Conservation (phyloP, 30 jellyfish, hydroid and myxozoan genomes). For the Pelagia noctiluca region DNA sequence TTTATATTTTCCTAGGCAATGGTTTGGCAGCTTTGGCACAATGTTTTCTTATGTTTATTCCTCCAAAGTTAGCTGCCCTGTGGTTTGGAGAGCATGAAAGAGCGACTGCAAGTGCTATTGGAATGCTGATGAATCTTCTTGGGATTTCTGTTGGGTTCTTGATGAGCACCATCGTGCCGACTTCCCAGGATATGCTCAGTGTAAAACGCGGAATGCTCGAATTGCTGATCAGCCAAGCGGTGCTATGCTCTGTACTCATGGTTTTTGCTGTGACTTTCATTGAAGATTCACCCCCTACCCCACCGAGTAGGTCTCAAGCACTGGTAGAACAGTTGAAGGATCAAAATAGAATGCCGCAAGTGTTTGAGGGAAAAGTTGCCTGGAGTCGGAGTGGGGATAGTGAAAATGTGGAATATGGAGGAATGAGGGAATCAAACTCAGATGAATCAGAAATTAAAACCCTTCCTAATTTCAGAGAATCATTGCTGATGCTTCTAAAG, state of each 20-base stretch:
- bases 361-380: not conserved
- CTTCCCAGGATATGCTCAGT: slow-evolving; percentile 60
- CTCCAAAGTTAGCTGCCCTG: slow-evolving; percentile 92
- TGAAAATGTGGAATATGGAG: not conserved
- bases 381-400: not conserved
- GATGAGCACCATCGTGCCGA: slow-evolving; percentile 94
- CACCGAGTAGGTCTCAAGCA: slow-evolving; percentile 92
- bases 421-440: not conserved
- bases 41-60: slow-evolving; percentile 83
- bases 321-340: slow-evolving; percentile 26
- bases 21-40: slow-evolving; percentile 92
- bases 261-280: slow-evolving; percentile 58
- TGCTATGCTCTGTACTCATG: slow-evolving; percentile 71
- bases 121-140: slow-evolving; percentile 89
- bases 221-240: slow-evolving; percentile 76
- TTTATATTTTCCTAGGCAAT: slow-evolving; percentile 80
- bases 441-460: not conserved
- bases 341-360: not conserved
- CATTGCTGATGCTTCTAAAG: slow-evolving; percentile 60
- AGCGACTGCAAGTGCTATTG: slow-evolving; percentile 94
- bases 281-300: slow-evolving; percentile 74
- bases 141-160: slow-evolving; percentile 95
- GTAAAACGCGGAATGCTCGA: slow-evolving; percentile 75
- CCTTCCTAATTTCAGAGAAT: slow-evolving; percentile 48
- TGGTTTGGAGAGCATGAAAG: slow-evolving; percentile 97